Evolutionary conservation across 2,113 vertebrate genomes (phyloP), one percentile per base, ranked within the genome.

Genomic region (Ceyx melanurus): DNA sequence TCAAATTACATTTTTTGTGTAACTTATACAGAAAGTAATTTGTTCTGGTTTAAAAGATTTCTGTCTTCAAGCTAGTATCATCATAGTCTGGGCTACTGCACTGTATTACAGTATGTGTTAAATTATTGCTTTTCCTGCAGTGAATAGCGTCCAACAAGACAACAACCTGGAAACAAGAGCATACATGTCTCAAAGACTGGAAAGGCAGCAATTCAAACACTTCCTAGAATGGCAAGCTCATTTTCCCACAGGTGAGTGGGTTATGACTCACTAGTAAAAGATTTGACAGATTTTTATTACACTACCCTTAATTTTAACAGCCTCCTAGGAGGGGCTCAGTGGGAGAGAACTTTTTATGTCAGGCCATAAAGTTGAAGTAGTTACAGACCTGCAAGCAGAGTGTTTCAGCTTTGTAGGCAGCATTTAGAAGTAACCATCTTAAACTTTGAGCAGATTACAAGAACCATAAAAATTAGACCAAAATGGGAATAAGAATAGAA

Each of bases 221-320:
- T 66, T 58, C 22, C 10, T 29, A 42, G 40, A 43, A 25, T 73
- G 46, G 42, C 45, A 85, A 77, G 20, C 11, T 88, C 65, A 14
- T 95, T 91, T 93, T 88, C 35, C 53, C 76, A 40, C 43, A 74
- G 51, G 46, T 82, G 66, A 91, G 21, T 13, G 79, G 37, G 62
- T 86, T 84, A 84, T 76, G 54, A 68, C 70, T 94, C 66, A 54
- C 45, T 65, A 61, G 48, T 89, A 92, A 84, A 92, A 84, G 66
- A 81, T 68, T 23, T 73, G 91, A 66, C 71, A 56, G 51, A 40
- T 87, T 90, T 93, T 93, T 87, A 89, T 85, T 78, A 85, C 15
- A 56, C 18, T 79, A 46, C 17, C 33, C 22, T 88, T 92, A 92
- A 94, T 90, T 92, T 93, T 95, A 89, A 90, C 58, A 79, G 6